A percentile compares a stretch with the other conserved stretches of the same genome.
Conservation (phyloP, 2,888 invertebrate species). For the Rhagium mordax region DNA sequence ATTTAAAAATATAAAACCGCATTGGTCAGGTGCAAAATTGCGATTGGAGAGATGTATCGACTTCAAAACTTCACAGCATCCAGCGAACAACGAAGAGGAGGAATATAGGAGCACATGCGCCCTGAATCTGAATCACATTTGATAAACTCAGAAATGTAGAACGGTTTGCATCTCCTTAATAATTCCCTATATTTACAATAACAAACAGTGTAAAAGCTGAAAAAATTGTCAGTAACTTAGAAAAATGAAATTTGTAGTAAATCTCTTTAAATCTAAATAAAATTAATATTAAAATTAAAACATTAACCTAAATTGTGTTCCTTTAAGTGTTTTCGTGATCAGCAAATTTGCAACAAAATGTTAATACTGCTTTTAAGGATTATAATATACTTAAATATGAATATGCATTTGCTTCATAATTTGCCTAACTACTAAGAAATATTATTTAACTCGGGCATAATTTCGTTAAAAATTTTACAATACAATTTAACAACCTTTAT, state of each 20-base stretch:
- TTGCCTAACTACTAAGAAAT: neutral
- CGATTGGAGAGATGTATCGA: conserved; percentile 55
- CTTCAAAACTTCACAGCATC: conserved; percentile 60
- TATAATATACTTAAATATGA: neutral
- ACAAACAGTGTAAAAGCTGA: conserved; percentile 23
- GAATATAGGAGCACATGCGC: conserved; percentile 55
- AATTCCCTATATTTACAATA: conserved; percentile 41
- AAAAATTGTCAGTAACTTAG: neutral
- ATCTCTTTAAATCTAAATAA: neutral
- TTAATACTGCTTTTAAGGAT: neutral
- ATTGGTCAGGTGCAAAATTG: conserved; percentile 47
- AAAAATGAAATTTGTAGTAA: neutral
- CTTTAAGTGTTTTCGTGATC: neutral
- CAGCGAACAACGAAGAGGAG: conserved; percentile 46
- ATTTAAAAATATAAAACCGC: conserved; percentile 7
- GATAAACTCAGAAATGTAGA: conserved; percentile 56
- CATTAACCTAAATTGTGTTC: neutral
- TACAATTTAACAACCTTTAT: neutral
- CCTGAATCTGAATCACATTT: conserved; percentile 55
- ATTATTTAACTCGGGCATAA: neutral
- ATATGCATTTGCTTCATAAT: neutral
- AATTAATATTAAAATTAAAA: neutral
- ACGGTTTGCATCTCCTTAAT: conserved; percentile 44
- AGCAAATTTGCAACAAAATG: conserved; percentile 15
- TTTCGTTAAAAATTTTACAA: neutral